Conservation (phyloP, 2,113 vertebrate species). For the Hemiprocne comata region DNA sequence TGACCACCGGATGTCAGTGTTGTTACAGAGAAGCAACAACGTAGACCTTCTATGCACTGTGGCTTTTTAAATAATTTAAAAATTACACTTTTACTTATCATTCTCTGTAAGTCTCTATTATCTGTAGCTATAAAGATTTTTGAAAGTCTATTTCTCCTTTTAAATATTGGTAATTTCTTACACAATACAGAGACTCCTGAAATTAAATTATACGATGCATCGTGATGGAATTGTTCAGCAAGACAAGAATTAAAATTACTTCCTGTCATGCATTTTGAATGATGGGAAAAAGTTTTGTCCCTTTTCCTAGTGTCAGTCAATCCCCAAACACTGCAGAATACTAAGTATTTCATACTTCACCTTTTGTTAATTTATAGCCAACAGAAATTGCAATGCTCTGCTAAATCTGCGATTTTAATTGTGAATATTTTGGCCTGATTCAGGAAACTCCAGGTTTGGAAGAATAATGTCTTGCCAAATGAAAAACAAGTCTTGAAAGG, state of each 20-base stretch:
- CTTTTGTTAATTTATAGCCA: not conserved
- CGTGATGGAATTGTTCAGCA: not conserved
- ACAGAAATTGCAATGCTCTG: not conserved
- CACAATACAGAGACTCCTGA: not conserved
- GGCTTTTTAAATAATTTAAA: not conserved
- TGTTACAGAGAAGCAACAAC: not conserved
- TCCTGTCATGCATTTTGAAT: not conserved
- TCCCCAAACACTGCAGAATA: not conserved
- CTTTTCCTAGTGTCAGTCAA: not conserved
- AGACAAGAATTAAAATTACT: not conserved
- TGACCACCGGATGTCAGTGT: slow-evolving; percentile 59
- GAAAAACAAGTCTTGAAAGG: not conserved
- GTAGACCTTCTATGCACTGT: accelerated
- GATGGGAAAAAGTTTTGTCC: not conserved
- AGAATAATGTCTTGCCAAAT: not conserved
- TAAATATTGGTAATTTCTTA: not conserved
- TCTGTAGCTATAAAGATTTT: not conserved
- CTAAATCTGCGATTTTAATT: not conserved
- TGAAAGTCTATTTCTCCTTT: not conserved
- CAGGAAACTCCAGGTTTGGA: not conserved
- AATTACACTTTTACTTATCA: not conserved
- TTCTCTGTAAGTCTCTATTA: not conserved
- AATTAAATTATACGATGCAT: not conserved
- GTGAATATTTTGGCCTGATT: not conserved
- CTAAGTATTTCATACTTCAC: not conserved